These are phyloP conservation scores for Oxyruncus cristatus DNA, from an alignment of 2,113 vertebrate species.

Conservation along the genomic window DNA sequence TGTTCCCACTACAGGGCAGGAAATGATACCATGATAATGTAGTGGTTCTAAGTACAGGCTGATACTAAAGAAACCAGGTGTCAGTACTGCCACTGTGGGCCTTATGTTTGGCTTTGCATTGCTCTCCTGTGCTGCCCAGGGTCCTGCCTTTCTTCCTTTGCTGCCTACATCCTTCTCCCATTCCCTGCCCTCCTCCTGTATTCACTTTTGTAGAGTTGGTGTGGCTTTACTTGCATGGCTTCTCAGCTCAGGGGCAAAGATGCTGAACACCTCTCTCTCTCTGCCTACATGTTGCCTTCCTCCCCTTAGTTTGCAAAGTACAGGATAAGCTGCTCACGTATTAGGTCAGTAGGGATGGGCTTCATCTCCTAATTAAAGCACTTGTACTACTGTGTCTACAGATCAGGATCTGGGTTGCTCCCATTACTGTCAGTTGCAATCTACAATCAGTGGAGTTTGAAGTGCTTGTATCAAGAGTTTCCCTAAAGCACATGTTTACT, in stretches of 20 bases:
- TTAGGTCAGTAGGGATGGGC: not conserved
- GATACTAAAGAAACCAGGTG: fast-evolving
- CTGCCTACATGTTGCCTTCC: not conserved
- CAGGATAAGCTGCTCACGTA: not conserved
- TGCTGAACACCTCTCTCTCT: not conserved
- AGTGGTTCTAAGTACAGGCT: not conserved
- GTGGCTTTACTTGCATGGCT: no score
- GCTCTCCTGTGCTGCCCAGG: not conserved
- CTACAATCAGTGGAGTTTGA: not conserved
- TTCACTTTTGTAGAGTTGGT: not conserved
- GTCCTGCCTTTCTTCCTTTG: not conserved
- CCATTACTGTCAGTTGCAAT: not conserved
- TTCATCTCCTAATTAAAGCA: not conserved
- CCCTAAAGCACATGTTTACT: not conserved
- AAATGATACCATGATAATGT: fast-evolving
- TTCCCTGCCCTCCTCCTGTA: not conserved
- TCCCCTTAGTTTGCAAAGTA: not conserved
- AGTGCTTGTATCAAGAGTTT: not conserved
- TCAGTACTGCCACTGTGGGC: not conserved
- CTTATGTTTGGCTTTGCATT: not conserved
- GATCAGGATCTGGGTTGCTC: not conserved
- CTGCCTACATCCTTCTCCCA: not conserved
- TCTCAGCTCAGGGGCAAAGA: not conserved
- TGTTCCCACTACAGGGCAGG: not conserved
- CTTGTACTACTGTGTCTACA: fast-evolving